A percentile compares a stretch with the other conserved stretches of the same genome.
These are phyloP conservation scores for Eudasyphora cyanicolor DNA, from an alignment of 2,888 invertebrate genomes.

Conservation along the genomic window DNA sequence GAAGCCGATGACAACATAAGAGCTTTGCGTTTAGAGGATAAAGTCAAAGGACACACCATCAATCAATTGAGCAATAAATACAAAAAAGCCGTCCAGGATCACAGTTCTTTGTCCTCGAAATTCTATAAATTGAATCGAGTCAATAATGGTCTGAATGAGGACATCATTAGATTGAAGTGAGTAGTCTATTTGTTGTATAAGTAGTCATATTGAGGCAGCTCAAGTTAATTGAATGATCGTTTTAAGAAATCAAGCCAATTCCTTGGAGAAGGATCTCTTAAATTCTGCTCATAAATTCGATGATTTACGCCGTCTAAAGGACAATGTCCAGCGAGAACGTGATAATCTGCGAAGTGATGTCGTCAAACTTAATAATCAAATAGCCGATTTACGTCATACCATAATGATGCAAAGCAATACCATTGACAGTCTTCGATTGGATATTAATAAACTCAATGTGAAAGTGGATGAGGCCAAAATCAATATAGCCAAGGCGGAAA, in stretches of 20 bases:
- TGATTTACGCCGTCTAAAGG: conserved; percentile 71
- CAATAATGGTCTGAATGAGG: conserved; percentile 70
- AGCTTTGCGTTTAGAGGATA: conserved; percentile 71
- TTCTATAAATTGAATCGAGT: conserved; percentile 72
- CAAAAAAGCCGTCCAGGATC: conserved; percentile 73
- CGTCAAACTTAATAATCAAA: conserved; percentile 71
- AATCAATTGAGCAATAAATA: conserved; percentile 70
- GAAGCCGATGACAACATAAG: conserved; percentile 71
- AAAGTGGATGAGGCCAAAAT: conserved; percentile 70
- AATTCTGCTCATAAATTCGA: conserved; percentile 71
- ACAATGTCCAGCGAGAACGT: conserved; percentile 73
- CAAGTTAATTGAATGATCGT: too few relatives aligned
- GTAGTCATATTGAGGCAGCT: background rate
- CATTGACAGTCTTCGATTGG: conserved; percentile 72
- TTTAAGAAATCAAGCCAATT: conserved; percentile 72
- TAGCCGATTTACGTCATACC: conserved; percentile 72
- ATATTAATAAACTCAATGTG: conserved; percentile 72
- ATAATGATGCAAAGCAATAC: conserved; percentile 73
- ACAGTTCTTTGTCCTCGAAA: conserved; percentile 70
- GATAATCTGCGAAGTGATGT: conserved; percentile 73
- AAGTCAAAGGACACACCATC: conserved; percentile 69
- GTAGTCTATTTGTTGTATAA: background rate
- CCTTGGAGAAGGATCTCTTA: conserved; percentile 73
- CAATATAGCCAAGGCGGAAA: conserved; percentile 68
- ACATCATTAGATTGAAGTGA: conserved; percentile 70